Base-by-base conservation (phyloP, 2,113 vertebrate species). In the Castor canadensis region DNA sequence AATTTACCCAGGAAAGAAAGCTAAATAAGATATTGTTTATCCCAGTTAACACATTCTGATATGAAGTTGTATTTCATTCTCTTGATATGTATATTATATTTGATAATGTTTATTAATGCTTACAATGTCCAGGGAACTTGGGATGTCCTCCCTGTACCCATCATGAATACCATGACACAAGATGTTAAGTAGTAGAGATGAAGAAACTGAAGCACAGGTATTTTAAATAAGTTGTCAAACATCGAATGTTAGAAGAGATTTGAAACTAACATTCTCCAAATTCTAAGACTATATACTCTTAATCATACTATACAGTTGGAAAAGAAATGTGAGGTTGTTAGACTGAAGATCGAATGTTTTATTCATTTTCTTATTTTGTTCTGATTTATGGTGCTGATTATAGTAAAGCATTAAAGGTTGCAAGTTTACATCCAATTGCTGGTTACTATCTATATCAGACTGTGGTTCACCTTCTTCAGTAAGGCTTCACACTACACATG, bases 401-500 rank as follows among this genome's bases (percentile, higher is more conserved):
- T 13, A 75, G 6, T 10, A 75, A 89, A 54, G 2, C 60, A 64
- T 60, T 54, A 82, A 62, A 60, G 10, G 83, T 26, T 43, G 13
- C 16, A n/a, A 38, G 40, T 85, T 91, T 56, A 43, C 45, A 28
- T 47, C n/a, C n/a, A n/a, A 79, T 28, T 40, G 15, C 15, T 38
- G 28, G 32, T 86, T 91, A 40, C 40, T 40, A 26, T 49, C 13
- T 62, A 49, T 40, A 77, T 82, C 56, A 86, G 38, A 85, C 32
- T 32, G 24, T 56, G 47, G 11, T 58, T 69, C 38, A 10, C 19
- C 35, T 64, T 95, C 49, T 71, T 88, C 83, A 88, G 26, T 9
- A 43, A 92, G 58, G 11, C 30, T 58, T 67, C 82, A 81, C 91
- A 88, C 87, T 95, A 91, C 49, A 92, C 9, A 83, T 66, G 35